Evolutionary conservation across 2,797 vertebrate species (phyloP).

Genomic region (Rhinella marina): DNA sequence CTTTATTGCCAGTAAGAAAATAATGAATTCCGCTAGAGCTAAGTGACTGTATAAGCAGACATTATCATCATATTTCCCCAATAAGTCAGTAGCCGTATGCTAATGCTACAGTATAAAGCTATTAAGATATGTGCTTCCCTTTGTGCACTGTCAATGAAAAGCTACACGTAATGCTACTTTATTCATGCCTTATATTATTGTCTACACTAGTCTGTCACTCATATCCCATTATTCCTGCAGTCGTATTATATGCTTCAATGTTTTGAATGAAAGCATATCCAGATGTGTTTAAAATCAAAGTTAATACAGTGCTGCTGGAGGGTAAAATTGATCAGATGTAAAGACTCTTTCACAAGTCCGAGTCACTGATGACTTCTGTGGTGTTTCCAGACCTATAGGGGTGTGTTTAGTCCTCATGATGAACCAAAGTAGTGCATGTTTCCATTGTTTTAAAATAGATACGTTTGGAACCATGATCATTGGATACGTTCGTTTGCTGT

Average conservation of each 20-base stretch:
- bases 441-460: too few species aligned
- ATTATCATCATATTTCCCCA: slow-evolving; percentile 40
- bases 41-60: background rate
- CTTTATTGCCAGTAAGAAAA: background rate
- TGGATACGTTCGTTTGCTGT: too few species aligned
- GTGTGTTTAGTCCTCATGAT: too few species aligned
- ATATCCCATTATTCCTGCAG: slow-evolving; percentile 39
- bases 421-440: too few species aligned
- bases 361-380: too few species aligned
- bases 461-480: too few species aligned
- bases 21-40: slow-evolving; percentile 13
- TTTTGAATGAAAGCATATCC: slow-evolving; percentile 40
- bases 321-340: background rate
- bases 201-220: slow-evolving; percentile 30
- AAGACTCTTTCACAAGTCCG: too few species aligned
- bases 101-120: slow-evolving; percentile 2
- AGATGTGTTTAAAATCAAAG: slow-evolving; percentile 26
- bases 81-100: slow-evolving; percentile 22
- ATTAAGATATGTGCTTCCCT: background rate
- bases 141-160: slow-evolving; percentile 44
- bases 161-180: slow-evolving; percentile 36
- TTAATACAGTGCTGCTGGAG: slow-evolving; percentile 3
- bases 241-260: slow-evolving; percentile 49
- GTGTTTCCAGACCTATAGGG: too few species aligned
- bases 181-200: slow-evolving; percentile 40